Evolutionary conservation across 2,888 invertebrate genomes (phyloP), one percentile per base, ranked within the genome.

Genomic region (Hipparchia semele): DNA sequence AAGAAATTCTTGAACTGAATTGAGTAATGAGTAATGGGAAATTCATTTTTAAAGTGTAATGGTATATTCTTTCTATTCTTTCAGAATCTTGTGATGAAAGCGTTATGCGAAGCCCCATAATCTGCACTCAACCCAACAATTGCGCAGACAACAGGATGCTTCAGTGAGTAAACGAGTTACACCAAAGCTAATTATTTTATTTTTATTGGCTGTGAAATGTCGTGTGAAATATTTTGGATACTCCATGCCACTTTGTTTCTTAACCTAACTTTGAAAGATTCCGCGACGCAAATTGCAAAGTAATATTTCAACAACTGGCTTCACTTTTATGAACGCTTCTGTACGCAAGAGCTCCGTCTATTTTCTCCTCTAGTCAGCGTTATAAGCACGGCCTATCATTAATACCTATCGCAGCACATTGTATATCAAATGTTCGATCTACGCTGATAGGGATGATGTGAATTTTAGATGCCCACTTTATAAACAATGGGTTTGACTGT

Each of bases 371-470:
- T 49, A 49, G 62, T 62, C 62, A 9, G 49, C 8, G 45, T 46
- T 4, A 7, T 4, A n/a, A 46, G 62, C 49, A 46, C n/a, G 62
- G 46, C 65, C 65, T 73, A 73, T 73, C 70, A 75, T 74, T 72
- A 74, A 70, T 59, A 70, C 67, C 71, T 73, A 51, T 73, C 70
- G 6, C 68, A 33, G 60, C 33, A 61, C 72, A 65, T 53, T 72
- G 71, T 66, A 70, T 72, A 74, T 64, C 67, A 62, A 66, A 72
- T 67, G 62, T 67, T 61, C 54, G 33, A 74, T 68, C 72, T 74
- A 61, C 60, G 66, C n/a, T 68, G 53, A 65, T 67, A 23, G 39
- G 54, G 61, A 61, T 53, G 71, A 71, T 67, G 60, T 67, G 67
- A 71, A 71, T 71, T 53, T 71, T 45, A 45, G 67, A 61, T 71